Evolutionary conservation across 2,797 vertebrate genomes (phyloP).

Genomic region (Chaenodraco wilsoni): DNA sequence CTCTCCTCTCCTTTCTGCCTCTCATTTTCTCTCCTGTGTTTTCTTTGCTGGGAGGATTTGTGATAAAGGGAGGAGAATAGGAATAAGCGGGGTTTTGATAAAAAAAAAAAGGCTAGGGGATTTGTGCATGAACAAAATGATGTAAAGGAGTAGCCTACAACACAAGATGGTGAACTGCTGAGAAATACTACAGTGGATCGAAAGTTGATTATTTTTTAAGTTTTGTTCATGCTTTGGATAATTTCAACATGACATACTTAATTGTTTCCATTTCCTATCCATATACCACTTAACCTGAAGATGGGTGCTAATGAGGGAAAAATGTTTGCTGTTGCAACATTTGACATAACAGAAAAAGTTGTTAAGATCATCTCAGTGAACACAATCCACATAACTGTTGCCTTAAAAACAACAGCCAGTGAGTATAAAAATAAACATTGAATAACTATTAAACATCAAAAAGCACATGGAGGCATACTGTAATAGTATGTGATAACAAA

Average conservation of each 20-base stretch:
- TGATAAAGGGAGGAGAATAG: conserved; percentile 52
- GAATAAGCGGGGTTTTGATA: conserved; percentile 59
- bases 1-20: conserved; percentile 62
- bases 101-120: conserved; percentile 35
- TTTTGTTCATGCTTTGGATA: neutral
- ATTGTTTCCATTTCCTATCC: neutral
- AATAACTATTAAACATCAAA: conserved; percentile 27
- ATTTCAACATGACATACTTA: neutral
- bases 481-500: conserved; percentile 26
- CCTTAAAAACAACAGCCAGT: conserved; percentile 21
- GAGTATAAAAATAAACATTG: conserved; percentile 44
- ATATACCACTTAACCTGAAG: neutral
- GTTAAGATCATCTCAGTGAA: conserved; percentile 60
- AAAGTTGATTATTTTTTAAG: neutral
- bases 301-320: conserved; percentile 1
- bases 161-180: conserved; percentile 29
- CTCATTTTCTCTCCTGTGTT: conserved; percentile 65
- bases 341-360: conserved; percentile 15
- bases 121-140: conserved; percentile 60
- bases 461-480: conserved; percentile 10
- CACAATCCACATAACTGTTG: conserved; percentile 24
- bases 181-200: neutral
- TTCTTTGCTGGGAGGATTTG: conserved; percentile 68
- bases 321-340: conserved; percentile 17
- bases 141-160: conserved; percentile 28